phyloP scores from a whole-genome alignment of 2,113 vertebrate species.

The Passer domesticus region DNA sequence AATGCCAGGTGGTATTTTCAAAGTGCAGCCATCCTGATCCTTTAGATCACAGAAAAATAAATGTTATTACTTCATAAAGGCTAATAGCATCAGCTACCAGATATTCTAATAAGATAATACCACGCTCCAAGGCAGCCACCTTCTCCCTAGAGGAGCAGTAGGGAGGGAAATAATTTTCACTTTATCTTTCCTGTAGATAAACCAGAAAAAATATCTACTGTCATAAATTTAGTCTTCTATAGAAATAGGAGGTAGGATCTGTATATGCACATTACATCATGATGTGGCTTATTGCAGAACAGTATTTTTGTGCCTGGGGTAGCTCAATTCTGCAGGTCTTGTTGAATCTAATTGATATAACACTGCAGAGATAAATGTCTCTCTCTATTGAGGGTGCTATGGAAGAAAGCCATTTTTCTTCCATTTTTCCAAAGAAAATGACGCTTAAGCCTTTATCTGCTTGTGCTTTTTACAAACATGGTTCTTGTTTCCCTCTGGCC shows the following conservation, averaged over 20 bases:
- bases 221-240: neutral
- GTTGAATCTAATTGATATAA: neutral
- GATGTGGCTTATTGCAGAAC: neutral
- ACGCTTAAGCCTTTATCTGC: neutral
- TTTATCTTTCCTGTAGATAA: neutral
- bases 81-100: neutral
- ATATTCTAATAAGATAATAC: neutral
- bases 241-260: neutral
- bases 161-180: neutral
- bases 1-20: neutral
- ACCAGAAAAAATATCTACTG: neutral
- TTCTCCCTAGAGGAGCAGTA: neutral
- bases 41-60: neutral
- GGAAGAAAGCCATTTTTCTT: neutral
- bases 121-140: neutral
- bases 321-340: neutral
- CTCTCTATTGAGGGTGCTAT: neutral
- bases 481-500: neutral
- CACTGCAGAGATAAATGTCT: neutral
- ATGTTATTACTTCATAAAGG: neutral
- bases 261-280: accelerated
- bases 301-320: neutral
- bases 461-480: neutral
- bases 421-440: neutral
- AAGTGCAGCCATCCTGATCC: neutral